phyloP scores from a whole-genome alignment of 2,888 invertebrate species.

The Oscheius sp. region DNA sequence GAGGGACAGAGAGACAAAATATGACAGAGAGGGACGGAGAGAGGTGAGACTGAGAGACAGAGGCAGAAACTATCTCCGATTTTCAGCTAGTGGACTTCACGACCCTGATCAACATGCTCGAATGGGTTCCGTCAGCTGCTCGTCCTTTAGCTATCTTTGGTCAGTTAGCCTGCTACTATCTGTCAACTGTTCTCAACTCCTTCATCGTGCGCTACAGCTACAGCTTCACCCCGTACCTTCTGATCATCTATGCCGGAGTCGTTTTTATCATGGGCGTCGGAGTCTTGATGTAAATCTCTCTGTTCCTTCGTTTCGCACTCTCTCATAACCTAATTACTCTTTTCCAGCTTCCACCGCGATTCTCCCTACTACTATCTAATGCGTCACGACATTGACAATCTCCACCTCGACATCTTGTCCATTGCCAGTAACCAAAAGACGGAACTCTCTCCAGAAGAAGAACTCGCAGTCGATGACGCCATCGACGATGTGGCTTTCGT shows the following conservation, averaged over 20 bases:
- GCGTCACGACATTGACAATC: conserved; percentile 11
- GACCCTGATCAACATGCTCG: neutral
- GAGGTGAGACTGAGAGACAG: too few relatives aligned
- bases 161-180: neutral
- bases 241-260: neutral
- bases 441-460: neutral
- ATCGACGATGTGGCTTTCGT: conserved; percentile 23
- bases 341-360: neutral
- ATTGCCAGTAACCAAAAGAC: neutral
- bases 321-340: too few relatives aligned
- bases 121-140: conserved; percentile 18
- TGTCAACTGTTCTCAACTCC: neutral
- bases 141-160: conserved; percentile 7
- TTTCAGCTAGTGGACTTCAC: conserved; percentile 1
- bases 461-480: conserved; percentile 18
- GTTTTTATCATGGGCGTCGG: neutral
- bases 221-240: neutral
- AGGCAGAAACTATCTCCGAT: too few relatives aligned
- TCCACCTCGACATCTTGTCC: neutral
- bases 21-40: too few relatives aligned
- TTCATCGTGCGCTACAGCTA: conserved; percentile 6
- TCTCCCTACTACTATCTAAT: conserved; percentile 17
- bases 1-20: too few relatives aligned
- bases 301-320: too few relatives aligned
- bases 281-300: neutral